Evolutionary conservation across 2,113 vertebrate species (phyloP), one percentile per base, ranked within the genome.

Genomic region (Burhinus oedicnemus): DNA sequence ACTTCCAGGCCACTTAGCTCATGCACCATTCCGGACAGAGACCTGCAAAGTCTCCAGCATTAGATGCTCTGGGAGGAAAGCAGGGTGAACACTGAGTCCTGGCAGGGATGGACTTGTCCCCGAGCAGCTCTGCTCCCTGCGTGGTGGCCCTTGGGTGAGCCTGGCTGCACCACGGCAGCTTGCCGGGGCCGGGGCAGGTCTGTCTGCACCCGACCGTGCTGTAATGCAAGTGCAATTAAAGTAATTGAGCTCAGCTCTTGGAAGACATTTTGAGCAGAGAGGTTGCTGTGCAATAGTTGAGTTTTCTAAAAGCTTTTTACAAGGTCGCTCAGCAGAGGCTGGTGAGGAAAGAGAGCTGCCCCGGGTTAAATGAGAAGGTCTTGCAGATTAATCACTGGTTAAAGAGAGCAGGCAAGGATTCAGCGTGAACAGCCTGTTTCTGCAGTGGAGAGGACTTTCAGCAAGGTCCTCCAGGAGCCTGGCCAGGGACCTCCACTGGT

Each of bases 71-170:
- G 4, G 75, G 70, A 83, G 34, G 65, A 78, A 82, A 75, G 25
- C 1, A 3, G 25, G n/a, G 40, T 26, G 27, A 66, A 15, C n/a
- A 9, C 9, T 0, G 0, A 42, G 19, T 18, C 25, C 51, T 47
- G 54, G 54, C 32, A 55, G 54, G 54, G 61, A 47, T 49, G 69
- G 61, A 42, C 30, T 5, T 32, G 54, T 60, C 52, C 83, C 45
- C 2, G 0, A 29, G 34, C 66, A 54, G 44, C 70, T 71, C 57
- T 40, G n/a, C 25, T 55, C 45, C 26, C 1, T 20, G 40, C 19
- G 3, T 8, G 17, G n/a, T 78, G 87, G 23, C 17, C 61, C 21
- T 22, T n/a, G 65, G n/a, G 19, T 20, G 38, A 60, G 54, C 30
- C 32, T 17, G 52, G 38, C n/a, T n/a, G 51, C 58, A 38, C 75